Percentiles rank a stretch among this genome's conserved stretches.
phyloP scores from a whole-genome alignment of 2,888 invertebrate species.

The Oscheius myriophilus region DNA sequence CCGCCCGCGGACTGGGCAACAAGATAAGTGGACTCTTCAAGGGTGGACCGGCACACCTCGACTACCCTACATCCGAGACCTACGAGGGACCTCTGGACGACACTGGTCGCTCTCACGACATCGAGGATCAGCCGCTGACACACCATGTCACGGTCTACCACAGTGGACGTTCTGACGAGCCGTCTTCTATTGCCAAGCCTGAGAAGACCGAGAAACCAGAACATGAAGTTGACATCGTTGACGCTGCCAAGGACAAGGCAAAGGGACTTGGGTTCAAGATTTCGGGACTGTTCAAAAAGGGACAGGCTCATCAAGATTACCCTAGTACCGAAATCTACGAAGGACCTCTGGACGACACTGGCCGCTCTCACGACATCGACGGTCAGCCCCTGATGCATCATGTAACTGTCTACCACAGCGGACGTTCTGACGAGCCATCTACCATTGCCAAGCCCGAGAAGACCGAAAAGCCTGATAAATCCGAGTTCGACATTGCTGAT shows the following conservation, averaged over 20 bases:
- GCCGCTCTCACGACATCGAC: conserved; percentile 37
- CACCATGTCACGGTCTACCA: conserved; percentile 41
- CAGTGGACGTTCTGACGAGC: conserved; percentile 34
- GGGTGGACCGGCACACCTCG: conserved; percentile 44
- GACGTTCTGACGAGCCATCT: conserved; percentile 26
- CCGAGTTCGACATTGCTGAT: conserved; percentile 11
- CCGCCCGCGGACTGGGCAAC: conserved; percentile 20
- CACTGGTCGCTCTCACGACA: conserved; percentile 20
- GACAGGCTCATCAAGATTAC: conserved; percentile 51
- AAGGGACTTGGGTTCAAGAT: conserved; percentile 35
- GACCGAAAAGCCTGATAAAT: conserved; percentile 3
- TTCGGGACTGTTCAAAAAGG: conserved; percentile 48
- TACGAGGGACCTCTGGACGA: conserved; percentile 38
- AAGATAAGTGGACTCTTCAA: conserved; percentile 50
- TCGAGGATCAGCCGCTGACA: conserved; percentile 34
- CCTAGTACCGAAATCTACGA: conserved; percentile 34
- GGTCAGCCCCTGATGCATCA: conserved; percentile 41
- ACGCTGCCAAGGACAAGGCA: conserved; percentile 8
- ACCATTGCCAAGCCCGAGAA: conserved; percentile 15
- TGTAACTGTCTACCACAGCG: conserved; percentile 39
- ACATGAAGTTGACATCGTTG: neutral
- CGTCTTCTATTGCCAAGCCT: neutral
- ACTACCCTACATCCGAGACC: conserved; percentile 42
- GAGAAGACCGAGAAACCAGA: neutral
- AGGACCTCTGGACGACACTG: conserved; percentile 35